A percentile compares a stretch with the other conserved stretches of the same genome.
These are phyloP conservation scores for Ctena decussata DNA, from an alignment of 2,888 invertebrate genomes.

Conservation along the genomic window DNA sequence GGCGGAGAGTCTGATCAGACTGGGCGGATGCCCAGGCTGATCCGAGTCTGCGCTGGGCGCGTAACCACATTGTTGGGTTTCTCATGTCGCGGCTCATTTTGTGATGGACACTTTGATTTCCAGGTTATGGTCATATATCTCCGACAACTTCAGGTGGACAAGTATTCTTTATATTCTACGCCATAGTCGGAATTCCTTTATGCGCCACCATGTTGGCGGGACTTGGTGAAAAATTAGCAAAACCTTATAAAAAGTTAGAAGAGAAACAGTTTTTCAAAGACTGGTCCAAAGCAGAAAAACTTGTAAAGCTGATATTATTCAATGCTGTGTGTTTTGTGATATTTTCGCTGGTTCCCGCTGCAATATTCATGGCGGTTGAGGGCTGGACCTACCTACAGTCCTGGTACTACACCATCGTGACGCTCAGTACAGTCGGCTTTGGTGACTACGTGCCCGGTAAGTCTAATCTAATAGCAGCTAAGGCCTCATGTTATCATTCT, in stretches of 20 bases:
- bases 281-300: conserved; percentile 19
- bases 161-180: conserved; percentile 65
- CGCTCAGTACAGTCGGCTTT: conserved; percentile 72
- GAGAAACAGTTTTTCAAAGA: conserved; percentile 37
- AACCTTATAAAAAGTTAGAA: conserved; percentile 24
- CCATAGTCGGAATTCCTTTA: conserved; percentile 67
- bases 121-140: conserved; percentile 69
- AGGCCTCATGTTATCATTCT: no score
- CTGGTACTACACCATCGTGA: conserved; percentile 71
- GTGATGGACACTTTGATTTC: neutral
- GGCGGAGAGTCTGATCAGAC: no score
- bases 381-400: conserved; percentile 71
- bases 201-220: conserved; percentile 45
- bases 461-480: no score
- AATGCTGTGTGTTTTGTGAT: conserved; percentile 17
- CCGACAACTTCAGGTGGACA: conserved; percentile 62
- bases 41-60: no score
- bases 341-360: conserved; percentile 56
- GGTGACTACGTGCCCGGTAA: conserved; percentile 71
- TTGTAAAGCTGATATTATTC: conserved; percentile 26
- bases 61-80: no score
- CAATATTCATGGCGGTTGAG: conserved; percentile 56
- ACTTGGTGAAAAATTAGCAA: conserved; percentile 56
- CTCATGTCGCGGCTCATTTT: no score
- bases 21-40: no score